These are phyloP conservation scores for Sarcophaga rosellei DNA, from an alignment of 2,888 invertebrate genomes.

Conservation along the genomic window DNA sequence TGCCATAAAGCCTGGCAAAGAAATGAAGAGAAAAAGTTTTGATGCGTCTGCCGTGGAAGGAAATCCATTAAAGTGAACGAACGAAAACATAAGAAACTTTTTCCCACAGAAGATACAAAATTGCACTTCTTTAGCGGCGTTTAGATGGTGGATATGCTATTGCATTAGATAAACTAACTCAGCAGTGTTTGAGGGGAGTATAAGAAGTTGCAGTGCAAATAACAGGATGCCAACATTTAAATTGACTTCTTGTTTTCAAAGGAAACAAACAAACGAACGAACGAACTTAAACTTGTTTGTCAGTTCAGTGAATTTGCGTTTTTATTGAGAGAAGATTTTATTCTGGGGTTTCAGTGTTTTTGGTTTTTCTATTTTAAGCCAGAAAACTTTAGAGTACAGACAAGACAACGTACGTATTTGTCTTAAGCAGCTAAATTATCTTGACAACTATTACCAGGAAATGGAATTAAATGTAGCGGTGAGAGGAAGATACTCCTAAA, in stretches of 20 bases:
- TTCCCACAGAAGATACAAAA: background rate
- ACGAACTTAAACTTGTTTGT: conserved; percentile 59
- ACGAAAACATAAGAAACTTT: too few relatives aligned
- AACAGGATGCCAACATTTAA: conserved; percentile 55
- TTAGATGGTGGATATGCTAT: too few relatives aligned
- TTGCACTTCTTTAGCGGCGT: conserved; percentile 7
- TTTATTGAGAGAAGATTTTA: background rate
- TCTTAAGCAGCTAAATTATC: too few relatives aligned
- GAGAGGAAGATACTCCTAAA: too few relatives aligned
- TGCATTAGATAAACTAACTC: too few relatives aligned
- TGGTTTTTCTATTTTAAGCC: too few relatives aligned
- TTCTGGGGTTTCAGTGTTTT: too few relatives aligned
- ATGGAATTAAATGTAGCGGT: too few relatives aligned
- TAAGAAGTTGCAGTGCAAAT: conserved; percentile 1
- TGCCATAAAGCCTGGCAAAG: background rate
- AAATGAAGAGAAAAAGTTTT: background rate
- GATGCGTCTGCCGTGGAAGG: conserved; percentile 31
- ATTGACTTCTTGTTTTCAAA: conserved; percentile 60
- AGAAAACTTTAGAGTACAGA: too few relatives aligned
- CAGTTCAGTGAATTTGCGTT: conserved; percentile 63
- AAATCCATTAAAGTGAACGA: conserved; percentile 49
- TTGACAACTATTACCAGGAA: too few relatives aligned
- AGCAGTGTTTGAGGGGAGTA: too few relatives aligned
- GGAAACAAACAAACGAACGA: background rate
- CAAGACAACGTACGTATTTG: too few relatives aligned